These are phyloP conservation scores for Melitaea athalia DNA, from an alignment of 2,888 invertebrate genomes.

Conservation along the genomic window DNA sequence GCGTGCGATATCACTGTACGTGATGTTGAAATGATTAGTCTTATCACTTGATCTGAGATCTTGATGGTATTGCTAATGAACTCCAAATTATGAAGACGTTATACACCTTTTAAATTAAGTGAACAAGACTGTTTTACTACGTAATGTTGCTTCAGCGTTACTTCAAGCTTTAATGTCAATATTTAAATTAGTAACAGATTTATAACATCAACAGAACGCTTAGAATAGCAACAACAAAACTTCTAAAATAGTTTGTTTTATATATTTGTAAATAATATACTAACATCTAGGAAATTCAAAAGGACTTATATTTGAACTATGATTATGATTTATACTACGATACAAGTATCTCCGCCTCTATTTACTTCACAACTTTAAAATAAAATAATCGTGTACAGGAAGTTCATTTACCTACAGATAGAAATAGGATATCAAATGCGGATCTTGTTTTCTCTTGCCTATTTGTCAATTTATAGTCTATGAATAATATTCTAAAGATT, in stretches of 20 bases:
- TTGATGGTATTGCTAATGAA: conserved; percentile 1
- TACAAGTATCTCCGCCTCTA: too few species aligned
- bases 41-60: not conserved
- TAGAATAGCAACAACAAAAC: not conserved
- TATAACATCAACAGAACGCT: not conserved
- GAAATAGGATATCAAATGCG: too few species aligned
- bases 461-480: too few species aligned
- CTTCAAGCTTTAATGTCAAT: not conserved
- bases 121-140: not conserved
- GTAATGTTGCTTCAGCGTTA: not conserved
- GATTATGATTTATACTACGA: too few species aligned
- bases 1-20: not conserved
- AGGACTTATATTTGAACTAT: too few species aligned
- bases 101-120: conserved; percentile 1
- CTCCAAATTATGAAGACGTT: conserved; percentile 3
- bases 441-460: too few species aligned
- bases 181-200: not conserved
- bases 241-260: not conserved
- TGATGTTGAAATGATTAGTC: conserved; percentile 12
- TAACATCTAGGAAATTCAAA: too few species aligned
- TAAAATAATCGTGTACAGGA: too few species aligned
- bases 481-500: too few species aligned
- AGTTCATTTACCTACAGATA: too few species aligned
- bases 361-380: too few species aligned
- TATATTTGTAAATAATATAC: too few species aligned